Percentiles rank a stretch among this genome's conserved stretches.
Conservation (phyloP, 2,888 invertebrate genomes). For the Chymomyza caudatula region DNA sequence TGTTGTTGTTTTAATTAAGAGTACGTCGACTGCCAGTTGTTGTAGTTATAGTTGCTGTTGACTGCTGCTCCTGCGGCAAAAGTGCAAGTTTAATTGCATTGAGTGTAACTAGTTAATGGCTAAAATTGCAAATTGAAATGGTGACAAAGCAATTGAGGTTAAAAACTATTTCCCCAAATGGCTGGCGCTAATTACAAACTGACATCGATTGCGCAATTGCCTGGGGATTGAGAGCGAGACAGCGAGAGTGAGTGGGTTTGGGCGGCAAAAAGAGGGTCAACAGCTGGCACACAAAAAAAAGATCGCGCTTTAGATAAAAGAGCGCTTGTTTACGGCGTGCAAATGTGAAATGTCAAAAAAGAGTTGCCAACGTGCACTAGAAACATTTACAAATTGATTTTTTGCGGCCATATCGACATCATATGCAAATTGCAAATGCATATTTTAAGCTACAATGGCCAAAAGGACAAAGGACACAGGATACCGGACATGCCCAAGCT, state of each 20-base stretch:
- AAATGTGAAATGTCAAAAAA: conserved; percentile 61
- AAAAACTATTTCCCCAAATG: conserved; percentile 51
- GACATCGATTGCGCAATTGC: neutral
- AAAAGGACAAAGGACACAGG: neutral
- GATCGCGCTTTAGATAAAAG: neutral
- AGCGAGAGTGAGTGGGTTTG: neutral
- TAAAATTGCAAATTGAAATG: conserved; percentile 72
- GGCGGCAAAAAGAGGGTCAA: neutral
- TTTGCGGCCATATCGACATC: conserved; percentile 35
- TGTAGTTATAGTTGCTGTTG: too few relatives aligned
- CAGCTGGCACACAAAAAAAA: conserved; percentile 11
- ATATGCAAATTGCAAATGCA: conserved; percentile 22
- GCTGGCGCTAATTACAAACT: conserved; percentile 42
- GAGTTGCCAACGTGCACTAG: conserved; percentile 23
- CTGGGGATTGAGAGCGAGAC: neutral
- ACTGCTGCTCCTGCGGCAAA: conserved; percentile 17
- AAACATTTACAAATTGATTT: conserved; percentile 71
- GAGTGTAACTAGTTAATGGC: conserved; percentile 70
- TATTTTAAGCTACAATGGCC: neutral
- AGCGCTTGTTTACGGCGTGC: neutral
- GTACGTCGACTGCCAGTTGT: neutral
- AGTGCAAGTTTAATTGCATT: conserved; percentile 70
- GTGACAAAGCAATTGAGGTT: conserved; percentile 73
- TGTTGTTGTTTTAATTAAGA: neutral
- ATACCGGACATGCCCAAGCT: neutral